Conservation (phyloP, 1,140 invertebrate genomes). For the Chironomus striatipennis region DNA sequence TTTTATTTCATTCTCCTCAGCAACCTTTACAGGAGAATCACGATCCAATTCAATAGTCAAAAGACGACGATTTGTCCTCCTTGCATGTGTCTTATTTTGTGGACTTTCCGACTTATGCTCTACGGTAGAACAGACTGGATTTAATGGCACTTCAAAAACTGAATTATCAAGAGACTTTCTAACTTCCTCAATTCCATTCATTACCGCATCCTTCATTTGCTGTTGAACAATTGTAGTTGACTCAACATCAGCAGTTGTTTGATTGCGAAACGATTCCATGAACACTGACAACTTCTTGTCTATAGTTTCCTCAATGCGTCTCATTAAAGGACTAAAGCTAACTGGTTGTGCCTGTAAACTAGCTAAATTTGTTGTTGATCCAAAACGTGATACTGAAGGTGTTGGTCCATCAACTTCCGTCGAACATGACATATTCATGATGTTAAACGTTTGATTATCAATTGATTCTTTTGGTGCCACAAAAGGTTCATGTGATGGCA, state of each 20-base stretch:
- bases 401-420: slow-evolving; percentile 25
- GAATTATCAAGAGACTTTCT: background rate
- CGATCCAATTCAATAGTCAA: background rate
- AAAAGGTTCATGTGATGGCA: background rate
- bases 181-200: background rate
- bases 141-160: background rate
- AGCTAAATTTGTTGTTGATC: background rate
- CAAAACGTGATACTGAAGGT: background rate
- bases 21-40: background rate
- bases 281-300: background rate
- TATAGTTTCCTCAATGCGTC: background rate
- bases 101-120: background rate
- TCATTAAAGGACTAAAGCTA: background rate
- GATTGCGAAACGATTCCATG: background rate
- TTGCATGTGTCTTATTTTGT: background rate
- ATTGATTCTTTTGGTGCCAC: background rate
- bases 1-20: background rate
- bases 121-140: background rate
- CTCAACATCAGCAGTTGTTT: background rate
- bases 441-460: slow-evolving; percentile 20
- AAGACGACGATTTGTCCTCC: background rate
- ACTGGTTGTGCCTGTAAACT: background rate
- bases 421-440: slow-evolving; percentile 28
- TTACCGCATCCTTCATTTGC: background rate
- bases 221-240: background rate